phyloP scores from a whole-genome alignment of 1,140 invertebrate genomes.

The Medauroidea extradentata region DNA sequence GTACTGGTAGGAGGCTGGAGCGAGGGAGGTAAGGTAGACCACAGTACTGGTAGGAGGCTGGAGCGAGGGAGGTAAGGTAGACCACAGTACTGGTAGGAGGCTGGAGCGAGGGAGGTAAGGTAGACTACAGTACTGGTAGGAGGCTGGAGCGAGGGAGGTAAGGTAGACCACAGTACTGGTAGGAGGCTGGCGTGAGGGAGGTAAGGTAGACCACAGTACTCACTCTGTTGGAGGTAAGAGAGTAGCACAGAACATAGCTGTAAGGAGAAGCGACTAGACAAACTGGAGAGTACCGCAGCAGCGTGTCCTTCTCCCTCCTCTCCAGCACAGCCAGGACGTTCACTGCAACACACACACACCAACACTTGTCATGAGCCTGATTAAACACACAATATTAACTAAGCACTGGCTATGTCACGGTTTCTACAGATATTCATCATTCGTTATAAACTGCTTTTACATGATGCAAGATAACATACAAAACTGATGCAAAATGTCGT shows the following conservation, averaged over 20 bases:
- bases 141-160: not conserved
- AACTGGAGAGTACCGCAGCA: constrained; percentile 30
- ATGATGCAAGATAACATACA: no score
- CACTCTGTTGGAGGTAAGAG: constrained; percentile 43
- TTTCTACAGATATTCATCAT: no score
- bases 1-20: no score
- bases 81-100: not conserved
- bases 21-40: no score
- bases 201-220: not conserved
- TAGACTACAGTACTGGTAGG: not conserved
- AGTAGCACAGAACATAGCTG: constrained; percentile 42
- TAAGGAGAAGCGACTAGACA: constrained; percentile 44
- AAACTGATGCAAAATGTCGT: no score
- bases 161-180: not conserved
- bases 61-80: not conserved
- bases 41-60: no score
- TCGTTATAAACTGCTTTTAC: no score
- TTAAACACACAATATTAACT: no score
- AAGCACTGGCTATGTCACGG: no score
- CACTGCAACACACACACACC: constrained; percentile 20
- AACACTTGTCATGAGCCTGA: no score
- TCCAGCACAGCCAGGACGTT: constrained; percentile 29
- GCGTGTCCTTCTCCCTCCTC: constrained; percentile 21
- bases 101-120: not conserved
- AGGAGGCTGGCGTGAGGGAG: not conserved